Conservation (phyloP, 1,140 invertebrate genomes). For the Anthonomus grandis region DNA sequence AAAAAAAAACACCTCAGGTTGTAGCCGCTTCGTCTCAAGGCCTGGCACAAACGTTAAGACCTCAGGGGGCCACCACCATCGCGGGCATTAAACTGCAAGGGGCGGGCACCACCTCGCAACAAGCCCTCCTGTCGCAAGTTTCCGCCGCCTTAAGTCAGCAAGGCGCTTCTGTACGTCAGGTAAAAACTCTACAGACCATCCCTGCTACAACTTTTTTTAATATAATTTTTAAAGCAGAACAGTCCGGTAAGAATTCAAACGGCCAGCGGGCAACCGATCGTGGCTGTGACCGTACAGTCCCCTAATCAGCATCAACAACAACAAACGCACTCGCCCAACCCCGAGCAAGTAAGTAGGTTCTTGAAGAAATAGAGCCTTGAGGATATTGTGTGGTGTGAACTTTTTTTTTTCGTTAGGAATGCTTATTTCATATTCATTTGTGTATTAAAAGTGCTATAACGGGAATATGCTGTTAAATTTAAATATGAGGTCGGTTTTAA, state of each 20-base stretch:
- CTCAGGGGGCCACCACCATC: slow-evolving; percentile 46
- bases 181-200: background rate
- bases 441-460: too few relatives aligned
- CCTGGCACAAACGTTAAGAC: slow-evolving; percentile 49
- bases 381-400: too few relatives aligned
- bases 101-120: slow-evolving; percentile 45
- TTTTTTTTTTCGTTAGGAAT: too few relatives aligned
- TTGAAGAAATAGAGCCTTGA: slow-evolving; percentile 40
- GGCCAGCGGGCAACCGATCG: slow-evolving; percentile 48
- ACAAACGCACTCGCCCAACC: slow-evolving; percentile 20
- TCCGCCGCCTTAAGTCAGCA: slow-evolving; percentile 50
- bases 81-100: slow-evolving; percentile 52
- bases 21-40: slow-evolving; percentile 53
- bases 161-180: slow-evolving; percentile 42
- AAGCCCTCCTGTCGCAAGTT: slow-evolving; percentile 48
- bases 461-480: too few relatives aligned
- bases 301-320: slow-evolving; percentile 8
- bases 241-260: slow-evolving; percentile 53
- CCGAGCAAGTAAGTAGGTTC: slow-evolving; percentile 47
- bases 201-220: too few relatives aligned
- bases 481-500: too few relatives aligned
- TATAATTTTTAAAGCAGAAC: slow-evolving; percentile 26
- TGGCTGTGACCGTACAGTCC: slow-evolving; percentile 50
- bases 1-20: slow-evolving; percentile 40
- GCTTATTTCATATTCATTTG: too few relatives aligned